Conservation (phyloP, 1,140 invertebrate species). For the Thrips palmi region DNA sequence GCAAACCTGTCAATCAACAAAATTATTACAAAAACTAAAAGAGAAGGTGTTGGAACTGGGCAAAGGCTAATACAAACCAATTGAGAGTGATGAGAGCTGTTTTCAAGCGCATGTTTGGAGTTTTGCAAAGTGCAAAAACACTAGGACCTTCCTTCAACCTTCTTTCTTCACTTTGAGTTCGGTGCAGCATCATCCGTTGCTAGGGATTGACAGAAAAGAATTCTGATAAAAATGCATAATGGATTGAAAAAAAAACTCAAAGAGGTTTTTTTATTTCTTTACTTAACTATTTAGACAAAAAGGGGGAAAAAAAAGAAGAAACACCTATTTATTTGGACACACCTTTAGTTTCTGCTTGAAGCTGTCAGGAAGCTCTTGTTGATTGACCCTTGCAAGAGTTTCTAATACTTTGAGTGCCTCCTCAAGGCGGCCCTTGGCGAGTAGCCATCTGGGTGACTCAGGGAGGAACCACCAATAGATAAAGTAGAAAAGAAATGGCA, state of each 20-base stretch:
- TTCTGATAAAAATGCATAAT: background rate
- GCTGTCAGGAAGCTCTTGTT: conserved; percentile 47
- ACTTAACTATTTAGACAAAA: no score
- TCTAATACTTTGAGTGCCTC: conserved; percentile 61
- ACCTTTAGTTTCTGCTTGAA: conserved; percentile 47
- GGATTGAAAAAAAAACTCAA: background rate
- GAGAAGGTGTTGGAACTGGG: conserved; percentile 2
- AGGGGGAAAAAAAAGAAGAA: no score
- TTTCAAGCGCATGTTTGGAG: conserved; percentile 68
- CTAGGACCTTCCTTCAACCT: conserved; percentile 38
- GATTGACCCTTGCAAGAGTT: conserved; percentile 54
- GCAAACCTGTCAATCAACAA: conserved; percentile 28
- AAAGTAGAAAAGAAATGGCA: conserved; percentile 69
- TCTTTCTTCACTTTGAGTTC: conserved; percentile 38
- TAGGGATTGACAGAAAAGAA: conserved; percentile 17
- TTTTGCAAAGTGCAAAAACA: conserved; percentile 51
- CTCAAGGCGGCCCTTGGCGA: conserved; percentile 57
- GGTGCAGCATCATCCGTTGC: conserved; percentile 45
- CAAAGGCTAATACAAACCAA: conserved; percentile 29
- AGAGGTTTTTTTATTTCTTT: no score
- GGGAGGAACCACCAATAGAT: conserved; percentile 71
- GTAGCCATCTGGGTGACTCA: conserved; percentile 68
- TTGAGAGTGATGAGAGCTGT: conserved; percentile 37
- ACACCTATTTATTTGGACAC: background rate
- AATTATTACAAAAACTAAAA: conserved; percentile 6